Evolutionary conservation across 2,797 vertebrate species (phyloP), one percentile per base, ranked within the genome.

Genomic region (Spinibarbus caldwelli): DNA sequence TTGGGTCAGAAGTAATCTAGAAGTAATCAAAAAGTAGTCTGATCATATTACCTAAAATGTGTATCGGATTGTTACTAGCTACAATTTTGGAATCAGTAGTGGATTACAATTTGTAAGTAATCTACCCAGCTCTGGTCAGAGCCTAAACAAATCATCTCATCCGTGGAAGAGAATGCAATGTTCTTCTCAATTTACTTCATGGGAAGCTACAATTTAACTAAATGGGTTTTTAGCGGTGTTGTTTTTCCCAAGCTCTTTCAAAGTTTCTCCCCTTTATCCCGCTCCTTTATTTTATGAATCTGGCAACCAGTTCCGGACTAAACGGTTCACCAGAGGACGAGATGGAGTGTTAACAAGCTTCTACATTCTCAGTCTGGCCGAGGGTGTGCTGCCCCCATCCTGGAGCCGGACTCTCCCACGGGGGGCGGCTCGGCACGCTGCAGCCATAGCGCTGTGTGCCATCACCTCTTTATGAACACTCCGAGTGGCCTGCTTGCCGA

Each of bases 311-410:
- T 66, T 84, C 85, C 85, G 47, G 72, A 52, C 78, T 79, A 81
- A 90, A 90, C n/a, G 84, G 62, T 85, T 59, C 88, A 86, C 90
- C 78, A 34, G 88, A 89, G 88, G 84, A 83, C 67, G 54, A 81
- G 77, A 88, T 78, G 76, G 85, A 85, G 91, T 92, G 90, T 92
- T 92, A 91, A 92, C 91, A 91, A 91, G 90, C 90, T 90, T 84
- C 85, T 90, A 86, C 86, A 88, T 90, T 89, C 86, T 88, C 59
- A 78, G 75, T 70, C 78, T 80, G 83, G 87, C 82, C 84, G 90
- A 83, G 73, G 66, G 71, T 82, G 57, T 67, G 26, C 66, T 80
- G 49, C 76, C 85, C 72, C 83, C 76, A 41, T 78, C 57, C 85
- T 62, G 75, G 84, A 83, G 84, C 87, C 83, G 78, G 67, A 64